Evolutionary conservation across 2,888 invertebrate genomes (phyloP).

Genomic region (Alloscopus bannaensis): DNA sequence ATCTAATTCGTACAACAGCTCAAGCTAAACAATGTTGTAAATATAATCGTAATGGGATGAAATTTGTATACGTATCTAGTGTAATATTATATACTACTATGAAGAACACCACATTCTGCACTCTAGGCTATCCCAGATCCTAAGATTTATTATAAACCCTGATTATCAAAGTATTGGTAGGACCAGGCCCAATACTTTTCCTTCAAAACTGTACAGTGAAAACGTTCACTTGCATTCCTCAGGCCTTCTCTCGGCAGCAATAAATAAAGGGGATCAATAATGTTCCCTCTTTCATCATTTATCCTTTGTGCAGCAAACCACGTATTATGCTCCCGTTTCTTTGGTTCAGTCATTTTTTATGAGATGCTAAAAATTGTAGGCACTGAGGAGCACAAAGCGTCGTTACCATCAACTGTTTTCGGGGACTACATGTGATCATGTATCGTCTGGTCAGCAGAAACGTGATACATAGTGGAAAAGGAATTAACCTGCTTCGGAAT

Average conservation of each 20-base stretch:
- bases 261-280: no score
- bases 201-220: neutral
- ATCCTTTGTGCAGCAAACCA: no score
- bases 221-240: conserved; percentile 5
- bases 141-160: conserved; percentile 34
- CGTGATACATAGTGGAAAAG: conserved; percentile 20
- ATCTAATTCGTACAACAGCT: neutral
- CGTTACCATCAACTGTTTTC: no score
- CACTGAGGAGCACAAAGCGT: no score
- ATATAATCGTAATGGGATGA: conserved; percentile 13
- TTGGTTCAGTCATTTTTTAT: conserved; percentile 9
- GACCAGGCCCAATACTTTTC: conserved; percentile 19
- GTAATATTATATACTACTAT: conserved; percentile 35
- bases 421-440: no score
- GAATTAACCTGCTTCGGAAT: conserved; percentile 74
- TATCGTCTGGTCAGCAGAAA: conserved; percentile 10
- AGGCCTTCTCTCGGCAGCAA: conserved; percentile 4
- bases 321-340: no score
- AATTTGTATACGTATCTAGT: neutral
- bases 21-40: conserved; percentile 6
- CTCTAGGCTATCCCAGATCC: conserved; percentile 69
- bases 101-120: conserved; percentile 73
- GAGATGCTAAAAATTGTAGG: no score
- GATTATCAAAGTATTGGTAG: conserved; percentile 11
- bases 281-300: no score